These are phyloP conservation scores for Percopsis omiscomaycus DNA, from an alignment of 2,797 vertebrate species.

Conservation along the genomic window DNA sequence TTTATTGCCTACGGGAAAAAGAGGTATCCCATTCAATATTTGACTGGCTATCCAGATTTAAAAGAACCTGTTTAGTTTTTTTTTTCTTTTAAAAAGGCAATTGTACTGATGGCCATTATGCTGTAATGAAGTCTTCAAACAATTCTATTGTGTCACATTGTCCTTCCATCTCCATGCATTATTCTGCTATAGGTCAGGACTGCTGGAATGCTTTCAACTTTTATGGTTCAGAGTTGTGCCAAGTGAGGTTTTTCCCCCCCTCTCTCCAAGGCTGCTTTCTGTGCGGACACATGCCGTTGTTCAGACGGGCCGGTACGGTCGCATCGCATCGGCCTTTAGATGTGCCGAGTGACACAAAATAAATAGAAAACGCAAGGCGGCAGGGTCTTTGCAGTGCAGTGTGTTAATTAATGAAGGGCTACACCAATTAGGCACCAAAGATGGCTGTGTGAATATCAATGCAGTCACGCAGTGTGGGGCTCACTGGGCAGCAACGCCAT, in stretches of 20 bases:
- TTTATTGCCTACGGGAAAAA: no score
- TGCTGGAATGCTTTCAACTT: conserved; percentile 74
- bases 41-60: not conserved
- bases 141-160: conserved; percentile 43
- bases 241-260: conserved; percentile 47
- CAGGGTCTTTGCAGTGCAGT: conserved; percentile 63
- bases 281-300: conserved; percentile 64
- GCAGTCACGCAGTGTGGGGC: conserved; percentile 69
- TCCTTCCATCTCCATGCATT: conserved; percentile 48
- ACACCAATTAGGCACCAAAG: conserved; percentile 73
- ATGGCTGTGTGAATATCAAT: conserved; percentile 69
- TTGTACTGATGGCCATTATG: conserved; percentile 15
- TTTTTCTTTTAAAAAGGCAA: not conserved
- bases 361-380: conserved; percentile 66
- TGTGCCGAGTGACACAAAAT: conserved; percentile 62
- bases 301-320: conserved; percentile 64
- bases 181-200: conserved; percentile 54
- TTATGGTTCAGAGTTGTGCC: conserved; percentile 67
- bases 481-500: conserved; percentile 59
- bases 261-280: conserved; percentile 28
- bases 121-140: conserved; percentile 53
- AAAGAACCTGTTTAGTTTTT: no score
- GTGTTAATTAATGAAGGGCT: conserved; percentile 74
- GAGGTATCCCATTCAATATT: no score
- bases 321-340: conserved; percentile 64